Evolutionary conservation across 2,888 invertebrate species (phyloP).

Genomic region (Archaeoteleia sp.): DNA sequence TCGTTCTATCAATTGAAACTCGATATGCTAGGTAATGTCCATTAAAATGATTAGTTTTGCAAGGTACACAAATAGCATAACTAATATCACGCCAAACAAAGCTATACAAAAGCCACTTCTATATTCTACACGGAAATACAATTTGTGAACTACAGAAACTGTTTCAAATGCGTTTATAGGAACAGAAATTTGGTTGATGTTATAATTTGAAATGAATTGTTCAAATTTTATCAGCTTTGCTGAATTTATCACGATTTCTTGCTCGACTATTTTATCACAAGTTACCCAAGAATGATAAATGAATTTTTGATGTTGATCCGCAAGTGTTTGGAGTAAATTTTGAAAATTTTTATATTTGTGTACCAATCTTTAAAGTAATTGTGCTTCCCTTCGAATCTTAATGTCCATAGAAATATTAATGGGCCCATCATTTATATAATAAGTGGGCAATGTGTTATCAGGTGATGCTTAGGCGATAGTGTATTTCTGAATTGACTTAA

Average conservation of each 20-base stretch:
- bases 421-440: conserved; percentile 23
- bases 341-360: conserved; percentile 28
- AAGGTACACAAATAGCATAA: conserved; percentile 2
- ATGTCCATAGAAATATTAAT: conserved; percentile 24
- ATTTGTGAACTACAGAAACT: background rate
- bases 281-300: conserved; percentile 10
- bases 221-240: background rate
- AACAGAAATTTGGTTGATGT: background rate
- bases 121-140: background rate
- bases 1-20: background rate
- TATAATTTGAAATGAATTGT: background rate
- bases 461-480: conserved; percentile 43
- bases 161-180: background rate
- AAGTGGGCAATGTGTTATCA: conserved; percentile 38
- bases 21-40: background rate
- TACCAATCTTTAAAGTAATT: conserved; percentile 42
- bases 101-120: background rate
- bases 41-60: background rate
- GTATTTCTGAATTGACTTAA: conserved; percentile 4
- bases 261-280: conserved; percentile 3
- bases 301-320: conserved; percentile 27
- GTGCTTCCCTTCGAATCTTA: conserved; percentile 42
- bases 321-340: conserved; percentile 29
- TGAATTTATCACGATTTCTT: background rate
- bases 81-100: too few species aligned